Conservation (phyloP, 2,888 invertebrate species). For the Cheilosia soror region DNA sequence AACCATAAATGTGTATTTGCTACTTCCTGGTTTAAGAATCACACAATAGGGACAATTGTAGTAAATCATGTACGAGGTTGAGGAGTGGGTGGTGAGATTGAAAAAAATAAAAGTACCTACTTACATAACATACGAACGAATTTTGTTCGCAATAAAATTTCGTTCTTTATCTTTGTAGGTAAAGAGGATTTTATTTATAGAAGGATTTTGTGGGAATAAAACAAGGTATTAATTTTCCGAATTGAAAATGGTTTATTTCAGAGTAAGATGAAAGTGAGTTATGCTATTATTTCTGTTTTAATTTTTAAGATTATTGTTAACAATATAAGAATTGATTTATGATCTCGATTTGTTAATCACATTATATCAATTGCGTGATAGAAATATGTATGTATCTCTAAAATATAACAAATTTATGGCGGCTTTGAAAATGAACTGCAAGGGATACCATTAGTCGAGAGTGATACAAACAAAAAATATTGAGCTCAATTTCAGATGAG, state of each 20-base stretch:
- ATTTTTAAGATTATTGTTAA: constrained; percentile 39
- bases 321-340: constrained; percentile 24
- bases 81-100: constrained; percentile 2
- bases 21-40: constrained; percentile 69
- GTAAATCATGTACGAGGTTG: constrained; percentile 58
- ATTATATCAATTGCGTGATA: neutral
- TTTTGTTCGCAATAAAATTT: constrained; percentile 51
- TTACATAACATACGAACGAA: constrained; percentile 27
- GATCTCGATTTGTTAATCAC: neutral
- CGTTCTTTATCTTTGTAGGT: constrained; percentile 26
- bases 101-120: constrained; percentile 31
- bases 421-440: neutral
- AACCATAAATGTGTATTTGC: constrained; percentile 70
- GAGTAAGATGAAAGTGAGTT: constrained; percentile 27
- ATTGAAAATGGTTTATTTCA: constrained; percentile 40
- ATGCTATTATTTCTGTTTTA: constrained; percentile 38
- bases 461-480: constrained; percentile 15
- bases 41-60: constrained; percentile 69
- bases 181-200: constrained; percentile 8
- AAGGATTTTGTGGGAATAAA: constrained; percentile 1
- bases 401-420: neutral
- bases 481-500: constrained; percentile 25
- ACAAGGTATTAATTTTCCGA: constrained; percentile 38
- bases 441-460: neutral
- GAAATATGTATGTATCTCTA: too few relatives aligned